phyloP scores from a whole-genome alignment of 2,888 invertebrate genomes.

The Disparrhopalites patrizii region DNA sequence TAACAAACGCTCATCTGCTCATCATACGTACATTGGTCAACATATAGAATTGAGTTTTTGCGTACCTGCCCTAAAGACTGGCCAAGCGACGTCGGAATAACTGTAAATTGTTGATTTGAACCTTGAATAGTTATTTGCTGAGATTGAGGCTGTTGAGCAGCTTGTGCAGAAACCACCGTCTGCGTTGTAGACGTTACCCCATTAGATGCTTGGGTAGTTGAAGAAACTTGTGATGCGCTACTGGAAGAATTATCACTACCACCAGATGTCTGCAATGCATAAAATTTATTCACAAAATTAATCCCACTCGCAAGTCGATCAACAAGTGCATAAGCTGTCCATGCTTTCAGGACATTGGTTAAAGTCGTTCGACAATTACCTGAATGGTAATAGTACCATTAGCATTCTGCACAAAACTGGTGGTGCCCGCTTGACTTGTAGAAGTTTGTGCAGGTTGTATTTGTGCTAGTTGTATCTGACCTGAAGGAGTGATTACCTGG shows the following conservation, averaged over 20 bases:
- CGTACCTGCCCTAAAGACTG: conserved; percentile 44
- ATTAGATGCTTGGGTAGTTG: conserved; percentile 47
- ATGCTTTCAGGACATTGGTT: background rate
- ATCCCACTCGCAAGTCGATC: background rate
- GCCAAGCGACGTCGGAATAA: conserved; percentile 66
- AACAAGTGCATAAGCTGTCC: background rate
- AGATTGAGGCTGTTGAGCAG: conserved; percentile 46
- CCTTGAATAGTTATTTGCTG: conserved; percentile 50
- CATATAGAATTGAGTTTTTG: too few relatives aligned
- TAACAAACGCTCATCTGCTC: too few relatives aligned
- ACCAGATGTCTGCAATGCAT: conserved; percentile 12
- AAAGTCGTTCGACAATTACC: background rate
- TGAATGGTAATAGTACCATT: conserved; percentile 48
- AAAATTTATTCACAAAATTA: background rate
- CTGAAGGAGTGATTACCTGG: conserved; percentile 80
- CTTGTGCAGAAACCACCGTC: conserved; percentile 48
- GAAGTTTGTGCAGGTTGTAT: conserved; percentile 59
- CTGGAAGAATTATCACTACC: conserved; percentile 49
- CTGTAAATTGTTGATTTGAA: conserved; percentile 75
- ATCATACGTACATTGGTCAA: too few relatives aligned
- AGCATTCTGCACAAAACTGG: conserved; percentile 46
- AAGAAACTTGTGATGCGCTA: conserved; percentile 46
- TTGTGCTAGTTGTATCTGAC: conserved; percentile 72
- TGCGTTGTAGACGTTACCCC: conserved; percentile 50
- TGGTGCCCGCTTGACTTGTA: conserved; percentile 38